These are phyloP conservation scores for Rhamphomyia laevipes DNA, from an alignment of 2,888 invertebrate genomes.

Conservation along the genomic window DNA sequence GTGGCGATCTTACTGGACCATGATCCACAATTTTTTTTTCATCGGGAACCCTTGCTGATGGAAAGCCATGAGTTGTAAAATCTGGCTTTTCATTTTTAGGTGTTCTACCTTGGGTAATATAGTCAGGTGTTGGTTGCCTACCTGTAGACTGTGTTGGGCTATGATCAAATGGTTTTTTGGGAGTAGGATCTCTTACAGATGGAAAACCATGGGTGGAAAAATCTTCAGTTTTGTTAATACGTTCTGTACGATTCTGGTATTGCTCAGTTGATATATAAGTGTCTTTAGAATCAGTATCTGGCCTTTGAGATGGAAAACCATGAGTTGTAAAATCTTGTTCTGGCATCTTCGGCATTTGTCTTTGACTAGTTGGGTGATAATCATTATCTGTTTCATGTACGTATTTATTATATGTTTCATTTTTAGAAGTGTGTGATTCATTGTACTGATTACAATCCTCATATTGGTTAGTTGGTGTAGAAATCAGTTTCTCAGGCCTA, in stretches of 20 bases:
- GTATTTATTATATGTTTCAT: too few relatives aligned
- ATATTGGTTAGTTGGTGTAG: conserved; percentile 9
- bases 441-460: conserved; percentile 4
- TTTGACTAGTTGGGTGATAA: background rate
- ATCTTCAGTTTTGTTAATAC: conserved; percentile 7
- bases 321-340: conserved; percentile 4
- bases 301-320: conserved; percentile 7
- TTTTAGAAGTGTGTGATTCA: background rate
- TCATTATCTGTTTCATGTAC: background rate
- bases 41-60: conserved; percentile 16
- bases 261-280: background rate
- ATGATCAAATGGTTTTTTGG: conserved; percentile 2
- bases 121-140: background rate
- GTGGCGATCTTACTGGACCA: background rate
- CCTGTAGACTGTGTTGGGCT: background rate
- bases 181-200: conserved; percentile 10
- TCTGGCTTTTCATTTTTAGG: conserved; percentile 8
- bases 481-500: conserved; percentile 6
- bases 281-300: background rate
- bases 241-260: background rate
- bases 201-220: conserved; percentile 19
- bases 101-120: background rate
- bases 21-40: background rate
- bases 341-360: background rate
- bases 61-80: conserved; percentile 21